Conservation (phyloP, 2,888 invertebrate species). For the Nineta flava region DNA sequence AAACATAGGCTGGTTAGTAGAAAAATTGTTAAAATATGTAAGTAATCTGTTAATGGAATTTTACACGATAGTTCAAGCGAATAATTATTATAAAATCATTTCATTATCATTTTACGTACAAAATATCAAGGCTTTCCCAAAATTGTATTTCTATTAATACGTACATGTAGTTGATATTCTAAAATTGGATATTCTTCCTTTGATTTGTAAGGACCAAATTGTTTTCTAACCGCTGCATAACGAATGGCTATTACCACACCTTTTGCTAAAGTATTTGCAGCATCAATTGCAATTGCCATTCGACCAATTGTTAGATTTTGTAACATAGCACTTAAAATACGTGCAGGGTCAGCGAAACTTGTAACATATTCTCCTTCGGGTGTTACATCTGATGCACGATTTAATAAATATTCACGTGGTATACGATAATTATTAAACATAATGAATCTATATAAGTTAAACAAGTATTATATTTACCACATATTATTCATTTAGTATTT, state of each 20-base stretch:
- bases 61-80: neutral
- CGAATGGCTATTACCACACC: constrained; percentile 61
- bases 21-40: too few species aligned
- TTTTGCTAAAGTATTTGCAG: constrained; percentile 49
- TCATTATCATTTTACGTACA: too few species aligned
- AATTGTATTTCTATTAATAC: neutral
- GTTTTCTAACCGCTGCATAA: constrained; percentile 63
- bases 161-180: constrained; percentile 71
- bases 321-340: constrained; percentile 68
- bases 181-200: constrained; percentile 57
- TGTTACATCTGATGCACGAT: constrained; percentile 79
- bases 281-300: constrained; percentile 53
- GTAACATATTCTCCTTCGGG: constrained; percentile 77
- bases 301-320: constrained; percentile 78
- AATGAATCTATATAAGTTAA: constrained; percentile 45
- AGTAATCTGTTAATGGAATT: constrained; percentile 5
- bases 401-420: constrained; percentile 68
- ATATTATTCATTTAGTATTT: too few species aligned
- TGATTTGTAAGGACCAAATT: constrained; percentile 42
- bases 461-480: too few species aligned
- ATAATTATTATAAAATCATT: too few species aligned
- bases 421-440: constrained; percentile 79
- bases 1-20: too few species aligned
- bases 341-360: constrained; percentile 78
- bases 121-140: neutral